Percentiles rank a stretch among this genome's conserved stretches.
phyloP scores from a whole-genome alignment of 2,888 invertebrate genomes.

The Mythimna vitellina region DNA sequence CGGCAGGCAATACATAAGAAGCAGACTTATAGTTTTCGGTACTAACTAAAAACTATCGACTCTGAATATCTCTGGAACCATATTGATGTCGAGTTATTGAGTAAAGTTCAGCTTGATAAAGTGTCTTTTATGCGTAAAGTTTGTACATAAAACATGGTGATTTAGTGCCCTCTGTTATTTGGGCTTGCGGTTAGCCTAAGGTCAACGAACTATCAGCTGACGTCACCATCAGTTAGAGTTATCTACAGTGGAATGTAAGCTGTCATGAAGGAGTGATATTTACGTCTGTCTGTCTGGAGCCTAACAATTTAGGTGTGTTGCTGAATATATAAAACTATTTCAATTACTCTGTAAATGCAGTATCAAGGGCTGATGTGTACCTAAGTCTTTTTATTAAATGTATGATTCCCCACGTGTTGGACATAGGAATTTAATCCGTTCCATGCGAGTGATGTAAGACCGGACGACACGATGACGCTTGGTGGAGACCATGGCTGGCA shows the following conservation, averaged over 20 bases:
- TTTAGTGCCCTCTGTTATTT: constrained; percentile 62
- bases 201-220: constrained; percentile 32
- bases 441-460: neutral
- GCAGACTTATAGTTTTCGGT: neutral
- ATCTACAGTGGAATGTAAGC: constrained; percentile 18
- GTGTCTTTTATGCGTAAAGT: constrained; percentile 71
- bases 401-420: too few relatives aligned
- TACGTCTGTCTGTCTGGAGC: constrained; percentile 1
- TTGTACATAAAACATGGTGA: constrained; percentile 72
- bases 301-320: neutral
- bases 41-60: constrained; percentile 29
- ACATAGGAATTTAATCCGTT: neutral
- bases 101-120: constrained; percentile 69
- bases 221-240: constrained; percentile 27
- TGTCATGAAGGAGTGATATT: constrained; percentile 12
- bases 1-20: neutral
- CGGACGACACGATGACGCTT: neutral
- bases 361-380: too few relatives aligned
- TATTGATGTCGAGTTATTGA: constrained; percentile 66
- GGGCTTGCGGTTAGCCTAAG: constrained; percentile 34
- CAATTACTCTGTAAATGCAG: neutral
- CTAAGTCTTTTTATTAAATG: too few relatives aligned
- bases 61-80: constrained; percentile 50
- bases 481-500: too few relatives aligned
- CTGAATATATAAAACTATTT: neutral